phyloP scores from a whole-genome alignment of 2,888 invertebrate genomes.

The Campopleginae sp. region DNA sequence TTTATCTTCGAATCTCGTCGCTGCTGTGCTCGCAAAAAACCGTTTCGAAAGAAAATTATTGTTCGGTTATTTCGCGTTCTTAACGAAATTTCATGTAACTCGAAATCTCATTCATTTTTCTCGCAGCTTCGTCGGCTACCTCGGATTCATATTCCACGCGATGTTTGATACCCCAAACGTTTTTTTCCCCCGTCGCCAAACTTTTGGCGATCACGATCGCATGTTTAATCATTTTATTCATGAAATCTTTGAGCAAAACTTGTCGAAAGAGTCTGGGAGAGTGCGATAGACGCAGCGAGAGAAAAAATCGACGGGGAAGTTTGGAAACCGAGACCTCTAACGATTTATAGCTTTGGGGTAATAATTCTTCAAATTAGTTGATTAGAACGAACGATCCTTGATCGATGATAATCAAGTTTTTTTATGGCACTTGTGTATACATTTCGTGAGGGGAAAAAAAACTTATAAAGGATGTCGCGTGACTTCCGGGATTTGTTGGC shows the following conservation, averaged over 20 bases:
- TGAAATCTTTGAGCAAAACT: background rate
- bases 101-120: background rate
- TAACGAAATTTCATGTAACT: background rate
- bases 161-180: background rate
- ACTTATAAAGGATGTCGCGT: slow-evolving; percentile 6
- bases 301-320: background rate
- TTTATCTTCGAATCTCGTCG: background rate
- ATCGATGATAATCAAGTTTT: background rate
- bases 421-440: background rate
- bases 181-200: background rate
- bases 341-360: background rate
- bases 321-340: background rate
- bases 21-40: background rate
- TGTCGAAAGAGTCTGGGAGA: background rate
- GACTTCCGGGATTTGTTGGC: slow-evolving; percentile 1
- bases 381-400: no score
- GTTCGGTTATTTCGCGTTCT: background rate
- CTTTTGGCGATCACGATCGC: background rate
- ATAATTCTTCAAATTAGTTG: no score
- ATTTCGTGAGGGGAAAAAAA: background rate
- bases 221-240: slow-evolving; percentile 9
- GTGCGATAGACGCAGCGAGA: background rate
- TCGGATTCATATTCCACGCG: background rate
- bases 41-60: background rate
- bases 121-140: background rate